Evolutionary conservation across 2,888 invertebrate species (phyloP), one percentile per base, ranked within the genome.

Genomic region (Odontomyia ornata): DNA sequence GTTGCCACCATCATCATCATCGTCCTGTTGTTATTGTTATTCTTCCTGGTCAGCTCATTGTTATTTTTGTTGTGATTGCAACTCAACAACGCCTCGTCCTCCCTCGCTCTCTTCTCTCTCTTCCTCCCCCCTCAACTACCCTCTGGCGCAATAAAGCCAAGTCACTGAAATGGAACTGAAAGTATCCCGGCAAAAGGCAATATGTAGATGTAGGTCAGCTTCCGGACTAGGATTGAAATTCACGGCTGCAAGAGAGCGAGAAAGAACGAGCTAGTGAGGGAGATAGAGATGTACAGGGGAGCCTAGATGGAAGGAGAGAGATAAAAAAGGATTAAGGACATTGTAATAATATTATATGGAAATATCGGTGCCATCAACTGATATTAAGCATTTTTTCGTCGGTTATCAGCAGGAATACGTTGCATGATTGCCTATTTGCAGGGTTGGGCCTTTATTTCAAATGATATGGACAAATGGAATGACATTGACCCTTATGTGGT

Each of bases 121-220:
- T n/a, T n/a, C n/a, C n/a, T n/a, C 13, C 60, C 3, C 23, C 23
- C 25, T 13, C 13, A 60, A 18, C 21, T 60, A 25, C 25, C 23
- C 25, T 7, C 25, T 2, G 7, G 4, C 69, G 23, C 27, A 13
- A 46, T 47, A 67, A 43, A 21, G n/a, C 47, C 47, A 25, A 27
- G 28, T 4, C n/a, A 69, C 7, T 5, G 47, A 2, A 69, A 11
- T 43, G 25, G 30, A 65, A 23, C 69, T 9, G 11, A 36, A 23
- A 47, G 47, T 7, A 18, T 5, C 47, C 18, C 69, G 9, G 65
- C 15, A 21, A 27, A 11, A 23, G 47, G 69, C 69, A 21, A 47
- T 46, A 25, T 30, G 25, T 25, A 25, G 69, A 69, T 46, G 69
- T 69, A 69, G 69, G 69, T 69, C 69, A 69, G n/a, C 36, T 36